Conservation (phyloP, 2,797 vertebrate genomes). For the Tapirus indicus region DNA sequence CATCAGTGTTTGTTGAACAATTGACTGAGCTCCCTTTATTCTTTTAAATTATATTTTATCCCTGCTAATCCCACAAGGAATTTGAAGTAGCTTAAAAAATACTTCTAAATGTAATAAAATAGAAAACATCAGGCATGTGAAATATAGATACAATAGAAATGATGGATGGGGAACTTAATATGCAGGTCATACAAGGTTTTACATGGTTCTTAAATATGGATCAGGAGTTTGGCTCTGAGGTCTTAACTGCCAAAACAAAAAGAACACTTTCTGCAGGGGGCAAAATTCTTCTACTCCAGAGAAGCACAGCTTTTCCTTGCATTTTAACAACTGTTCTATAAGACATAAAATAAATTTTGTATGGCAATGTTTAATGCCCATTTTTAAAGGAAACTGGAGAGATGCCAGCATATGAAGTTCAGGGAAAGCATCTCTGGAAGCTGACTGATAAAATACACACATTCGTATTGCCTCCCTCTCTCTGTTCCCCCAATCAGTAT, state of each 20-base stretch:
- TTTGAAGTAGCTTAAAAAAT: slow-evolving; percentile 58
- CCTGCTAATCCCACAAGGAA: background rate
- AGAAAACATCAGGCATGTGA: background rate
- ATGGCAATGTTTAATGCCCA: background rate
- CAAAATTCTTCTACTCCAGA: background rate
- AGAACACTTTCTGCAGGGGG: background rate
- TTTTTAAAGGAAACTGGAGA: background rate
- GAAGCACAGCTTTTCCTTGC: background rate
- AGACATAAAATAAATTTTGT: background rate
- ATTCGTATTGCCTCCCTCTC: background rate
- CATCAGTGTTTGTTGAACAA: background rate
- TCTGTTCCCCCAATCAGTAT: background rate
- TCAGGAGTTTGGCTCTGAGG: slow-evolving; percentile 35
- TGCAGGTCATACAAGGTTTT: background rate
- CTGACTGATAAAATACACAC: background rate
- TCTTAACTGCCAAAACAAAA: slow-evolving; percentile 35
- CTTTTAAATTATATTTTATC: slow-evolving; percentile 1
- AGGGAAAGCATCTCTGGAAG: background rate
- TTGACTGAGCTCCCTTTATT: slow-evolving; percentile 5
- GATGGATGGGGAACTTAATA: slow-evolving; percentile 9
- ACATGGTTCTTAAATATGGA: slow-evolving; percentile 37
- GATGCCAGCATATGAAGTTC: background rate
- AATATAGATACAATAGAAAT: slow-evolving; percentile 29
- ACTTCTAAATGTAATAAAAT: slow-evolving; percentile 13
- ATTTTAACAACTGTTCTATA: background rate